These are phyloP conservation scores for Drosophila ironensis DNA, from an alignment of 1,140 invertebrate species.

Conservation along the genomic window DNA sequence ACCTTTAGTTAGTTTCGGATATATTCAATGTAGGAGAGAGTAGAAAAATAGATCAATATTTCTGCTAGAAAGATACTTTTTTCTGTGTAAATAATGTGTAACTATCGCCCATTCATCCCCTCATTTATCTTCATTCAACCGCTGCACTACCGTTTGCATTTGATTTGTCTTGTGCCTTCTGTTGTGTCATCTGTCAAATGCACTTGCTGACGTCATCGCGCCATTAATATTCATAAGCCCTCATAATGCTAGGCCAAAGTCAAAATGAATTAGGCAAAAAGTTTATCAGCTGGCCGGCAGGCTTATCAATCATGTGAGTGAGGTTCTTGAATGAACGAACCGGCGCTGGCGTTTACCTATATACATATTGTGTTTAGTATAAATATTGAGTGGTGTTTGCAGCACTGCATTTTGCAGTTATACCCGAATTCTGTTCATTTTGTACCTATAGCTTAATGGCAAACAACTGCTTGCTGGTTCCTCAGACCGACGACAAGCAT, in stretches of 20 bases:
- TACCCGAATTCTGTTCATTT: slow-evolving; percentile 6
- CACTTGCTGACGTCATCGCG: slow-evolving; percentile 42
- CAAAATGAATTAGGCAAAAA: slow-evolving; percentile 18
- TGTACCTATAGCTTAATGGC: slow-evolving; percentile 54
- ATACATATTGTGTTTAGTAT: not conserved
- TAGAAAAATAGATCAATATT: too few relatives aligned
- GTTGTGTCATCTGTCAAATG: slow-evolving; percentile 72
- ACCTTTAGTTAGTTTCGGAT: too few relatives aligned
- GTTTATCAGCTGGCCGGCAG: slow-evolving; percentile 19
- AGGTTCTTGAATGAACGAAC: slow-evolving; percentile 33
- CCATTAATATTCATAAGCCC: slow-evolving; percentile 45
- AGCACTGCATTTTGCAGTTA: slow-evolving; percentile 9
- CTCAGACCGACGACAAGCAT: slow-evolving; percentile 29
- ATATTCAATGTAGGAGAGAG: too few relatives aligned
- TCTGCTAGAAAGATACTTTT: too few relatives aligned
- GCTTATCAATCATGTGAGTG: slow-evolving; percentile 52
- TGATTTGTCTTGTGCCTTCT: slow-evolving; percentile 51
- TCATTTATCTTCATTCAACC: slow-evolving; percentile 66
- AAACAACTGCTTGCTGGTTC: slow-evolving; percentile 54
- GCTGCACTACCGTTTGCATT: slow-evolving; percentile 52
- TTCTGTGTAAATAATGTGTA: not conserved
- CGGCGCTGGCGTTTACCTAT: not conserved
- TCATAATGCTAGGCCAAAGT: slow-evolving; percentile 11
- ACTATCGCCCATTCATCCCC: slow-evolving; percentile 6
- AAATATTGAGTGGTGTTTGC: not conserved